A percentile compares a stretch with the other conserved stretches of the same genome.
Evolutionary conservation across 1,140 invertebrate genomes (phyloP).

Genomic region (Brachionus rotundiformis): DNA sequence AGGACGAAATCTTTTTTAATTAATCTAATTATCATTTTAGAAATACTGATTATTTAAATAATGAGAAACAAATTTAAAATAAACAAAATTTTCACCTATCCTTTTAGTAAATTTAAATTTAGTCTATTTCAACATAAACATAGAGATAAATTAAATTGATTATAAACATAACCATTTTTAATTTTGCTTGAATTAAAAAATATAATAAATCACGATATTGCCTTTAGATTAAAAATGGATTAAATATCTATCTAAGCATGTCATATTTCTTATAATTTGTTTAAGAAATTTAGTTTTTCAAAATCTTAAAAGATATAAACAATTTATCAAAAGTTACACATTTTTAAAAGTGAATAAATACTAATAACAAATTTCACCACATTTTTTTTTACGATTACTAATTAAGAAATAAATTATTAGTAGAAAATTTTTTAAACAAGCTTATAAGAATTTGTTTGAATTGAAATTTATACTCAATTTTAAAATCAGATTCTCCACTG

Average conservation of each 20-base stretch:
- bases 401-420: too few relatives aligned
- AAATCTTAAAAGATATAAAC: not conserved
- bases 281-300: not conserved
- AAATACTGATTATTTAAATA: too few relatives aligned
- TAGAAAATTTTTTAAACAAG: too few relatives aligned
- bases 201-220: not conserved
- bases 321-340: not conserved
- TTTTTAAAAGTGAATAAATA: too few relatives aligned
- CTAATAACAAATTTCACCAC: too few relatives aligned
- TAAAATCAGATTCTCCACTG: too few relatives aligned
- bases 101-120: not conserved
- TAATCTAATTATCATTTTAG: too few relatives aligned
- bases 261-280: not conserved
- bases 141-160: not conserved
- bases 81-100: not conserved
- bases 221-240: not conserved
- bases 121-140: not conserved
- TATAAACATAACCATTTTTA: not conserved
- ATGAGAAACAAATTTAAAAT: too few relatives aligned
- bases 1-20: too few relatives aligned
- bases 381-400: too few relatives aligned
- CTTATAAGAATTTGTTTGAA: too few relatives aligned
- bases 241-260: constrained; percentile 1
- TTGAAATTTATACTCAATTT: too few relatives aligned
- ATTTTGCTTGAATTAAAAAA: not conserved